phyloP scores from a whole-genome alignment of 2,888 invertebrate genomes.

The Polymixis flavicincta region DNA sequence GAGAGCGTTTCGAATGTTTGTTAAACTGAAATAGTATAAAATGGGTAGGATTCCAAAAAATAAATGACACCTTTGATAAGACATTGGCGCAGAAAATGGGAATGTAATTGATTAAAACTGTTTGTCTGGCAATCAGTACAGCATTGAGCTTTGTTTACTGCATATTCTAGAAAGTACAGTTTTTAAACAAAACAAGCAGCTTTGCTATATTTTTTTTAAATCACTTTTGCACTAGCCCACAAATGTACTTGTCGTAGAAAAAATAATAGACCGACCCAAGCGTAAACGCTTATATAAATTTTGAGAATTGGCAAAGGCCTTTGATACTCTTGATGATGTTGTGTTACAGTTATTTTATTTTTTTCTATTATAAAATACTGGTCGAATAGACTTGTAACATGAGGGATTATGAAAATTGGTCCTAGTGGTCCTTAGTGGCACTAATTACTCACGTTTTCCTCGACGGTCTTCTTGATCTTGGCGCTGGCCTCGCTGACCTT shows the following conservation, averaged over 20 bases:
- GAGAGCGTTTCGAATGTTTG: not conserved
- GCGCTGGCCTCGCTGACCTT: slow-evolving; percentile 97
- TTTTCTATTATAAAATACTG: not conserved
- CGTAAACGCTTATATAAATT: not conserved
- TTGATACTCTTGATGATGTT: not conserved
- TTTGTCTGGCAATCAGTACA: not conserved
- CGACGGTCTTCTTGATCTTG: slow-evolving; percentile 98
- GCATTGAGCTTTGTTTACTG: not conserved
- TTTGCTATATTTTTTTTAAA: too few relatives aligned
- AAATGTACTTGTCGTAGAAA: too few relatives aligned
- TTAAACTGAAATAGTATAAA: not conserved
- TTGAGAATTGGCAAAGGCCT: slow-evolving; percentile 10
- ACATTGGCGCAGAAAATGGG: not conserved
- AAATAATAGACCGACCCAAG: not conserved
- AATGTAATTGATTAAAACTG: slow-evolving; percentile 11
- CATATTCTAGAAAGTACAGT: slow-evolving; percentile 3
- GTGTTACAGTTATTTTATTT: too few relatives aligned
- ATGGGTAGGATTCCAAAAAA: not conserved
- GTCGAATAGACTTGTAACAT: not conserved
- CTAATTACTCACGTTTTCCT: slow-evolving; percentile 96
- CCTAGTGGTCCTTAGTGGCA: not conserved
- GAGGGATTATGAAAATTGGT: not conserved
- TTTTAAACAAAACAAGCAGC: not conserved
- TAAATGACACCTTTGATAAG: not conserved
- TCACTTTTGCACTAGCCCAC: too few relatives aligned